Base-by-base conservation (phyloP, 1,140 invertebrate species). In the Teleogryllus occipitalis region DNA sequence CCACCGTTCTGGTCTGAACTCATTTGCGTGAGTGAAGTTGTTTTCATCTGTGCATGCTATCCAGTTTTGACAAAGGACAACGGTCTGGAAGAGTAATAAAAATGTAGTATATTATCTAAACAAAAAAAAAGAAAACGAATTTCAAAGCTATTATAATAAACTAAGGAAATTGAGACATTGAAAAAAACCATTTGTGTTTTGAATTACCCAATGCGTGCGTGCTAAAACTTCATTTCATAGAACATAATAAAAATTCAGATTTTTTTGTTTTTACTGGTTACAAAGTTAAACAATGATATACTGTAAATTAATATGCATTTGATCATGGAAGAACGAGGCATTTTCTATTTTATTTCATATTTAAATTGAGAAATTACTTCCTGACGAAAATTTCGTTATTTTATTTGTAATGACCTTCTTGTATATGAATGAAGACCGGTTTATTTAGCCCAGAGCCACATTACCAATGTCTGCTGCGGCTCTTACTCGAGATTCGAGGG, bases 1-100 rank as follows among this genome's bases (percentile, higher is more conserved):
- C 96, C 93, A 98, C 74, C 93, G 89, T 86, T 95, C 95, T 8
- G 96, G 96, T 14, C 89, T 84, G 84, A 92, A 98, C 80, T 92
- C 87, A 54, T 89, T 85, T 7, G 96, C 92, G 75, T 93, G 87
- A 80, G 89, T 89, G 86, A 94, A 98, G 85, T 96, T 94, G 74
- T 89, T 86, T n/a, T 94, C 91, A 39, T 92, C 89, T 78, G 91
- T 86, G 82, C 94, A 95, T 1, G 95, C 93, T 18, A 96, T 90
- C 86, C 92, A 94, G 3, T 94, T 96, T 82, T 97, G 95, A 54
- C 94, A 92, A 47, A 97, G 87, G 6, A 98, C 91, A 7, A 96
- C 92, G 0, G 93, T 96, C 81, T 77, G 47, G 10, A 79, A 54
- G 78, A 46, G 15, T 22, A 75, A 65, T 27, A 0, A 8, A 39